These are phyloP conservation scores for Thalassaphorura encarpata DNA, from an alignment of 1,140 invertebrate species.

Conservation along the genomic window DNA sequence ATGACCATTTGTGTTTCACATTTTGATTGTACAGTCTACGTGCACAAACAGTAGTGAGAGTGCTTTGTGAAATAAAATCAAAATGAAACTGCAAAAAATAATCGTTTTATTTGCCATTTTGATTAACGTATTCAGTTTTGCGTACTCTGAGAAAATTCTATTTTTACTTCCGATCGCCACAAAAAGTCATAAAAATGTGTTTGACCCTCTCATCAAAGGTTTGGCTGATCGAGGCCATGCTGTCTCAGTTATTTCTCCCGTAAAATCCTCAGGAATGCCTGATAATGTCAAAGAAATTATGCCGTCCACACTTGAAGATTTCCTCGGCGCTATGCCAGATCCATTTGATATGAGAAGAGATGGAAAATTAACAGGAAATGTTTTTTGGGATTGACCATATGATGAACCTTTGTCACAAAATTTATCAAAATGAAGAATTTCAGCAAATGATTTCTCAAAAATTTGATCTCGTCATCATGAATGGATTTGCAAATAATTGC, in stretches of 20 bases:
- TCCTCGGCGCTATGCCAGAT: background rate
- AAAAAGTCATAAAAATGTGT: slow-evolving; percentile 9
- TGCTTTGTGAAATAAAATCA: no score
- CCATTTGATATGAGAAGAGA: background rate
- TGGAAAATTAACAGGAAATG: background rate
- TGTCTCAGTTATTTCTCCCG: background rate
- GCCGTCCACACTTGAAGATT: background rate
- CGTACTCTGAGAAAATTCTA: background rate
- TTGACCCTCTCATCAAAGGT: slow-evolving; percentile 6
- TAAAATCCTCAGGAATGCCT: background rate
- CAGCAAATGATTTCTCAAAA: background rate
- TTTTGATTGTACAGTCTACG: no score
- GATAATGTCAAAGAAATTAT: background rate
- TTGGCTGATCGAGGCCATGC: slow-evolving; percentile 4
- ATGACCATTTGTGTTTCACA: no score
- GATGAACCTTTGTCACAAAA: background rate
- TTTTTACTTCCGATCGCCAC: background rate
- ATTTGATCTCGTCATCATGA: slow-evolving; percentile 12
- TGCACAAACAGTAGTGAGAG: no score
- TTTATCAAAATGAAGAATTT: slow-evolving; percentile 6
- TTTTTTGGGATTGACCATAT: background rate
- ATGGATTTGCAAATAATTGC: slow-evolving; percentile 9
- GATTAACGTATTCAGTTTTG: background rate
- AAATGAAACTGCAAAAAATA: no score
- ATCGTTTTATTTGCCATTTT: no score